These are phyloP conservation scores for Syrrhaptes paradoxus DNA, from an alignment of 2,113 vertebrate species.

Conservation along the genomic window DNA sequence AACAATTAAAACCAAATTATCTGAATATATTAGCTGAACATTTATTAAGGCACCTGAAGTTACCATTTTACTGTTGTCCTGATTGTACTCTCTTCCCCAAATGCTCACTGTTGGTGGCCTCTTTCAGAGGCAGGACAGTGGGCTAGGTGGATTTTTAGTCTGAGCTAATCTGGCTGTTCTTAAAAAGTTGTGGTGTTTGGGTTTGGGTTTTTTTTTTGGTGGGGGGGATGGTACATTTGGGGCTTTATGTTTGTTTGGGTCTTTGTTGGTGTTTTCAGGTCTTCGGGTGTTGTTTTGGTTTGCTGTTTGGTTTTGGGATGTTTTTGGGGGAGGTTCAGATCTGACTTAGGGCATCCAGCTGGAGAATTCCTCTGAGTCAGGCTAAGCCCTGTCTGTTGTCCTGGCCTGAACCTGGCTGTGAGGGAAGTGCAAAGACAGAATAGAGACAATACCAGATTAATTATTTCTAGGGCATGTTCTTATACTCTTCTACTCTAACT, in stretches of 20 bases:
- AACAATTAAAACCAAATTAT: not conserved
- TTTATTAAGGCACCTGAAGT: not conserved
- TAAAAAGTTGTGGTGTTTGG: not conserved
- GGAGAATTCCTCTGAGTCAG: not conserved
- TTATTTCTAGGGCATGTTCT: constrained; percentile 1
- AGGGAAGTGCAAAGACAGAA: constrained; percentile 6
- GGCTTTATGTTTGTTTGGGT: not conserved
- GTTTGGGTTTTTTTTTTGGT: not conserved
- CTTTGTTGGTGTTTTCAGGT: too few species aligned
- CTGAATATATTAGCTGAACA: not conserved
- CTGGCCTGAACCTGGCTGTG: not conserved
- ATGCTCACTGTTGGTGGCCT: not conserved
- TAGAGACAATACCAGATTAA: constrained; percentile 21
- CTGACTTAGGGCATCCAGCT: not conserved
- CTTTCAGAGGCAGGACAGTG: not conserved
- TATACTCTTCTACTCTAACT: not conserved
- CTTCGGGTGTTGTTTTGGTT: not conserved
- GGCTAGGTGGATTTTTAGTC: not conserved
- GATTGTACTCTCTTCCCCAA: not conserved
- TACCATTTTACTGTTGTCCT: not conserved
- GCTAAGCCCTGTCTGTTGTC: constrained; percentile 38
- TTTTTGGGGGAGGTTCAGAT: not conserved
- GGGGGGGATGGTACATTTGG: not conserved
- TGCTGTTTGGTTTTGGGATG: not conserved
- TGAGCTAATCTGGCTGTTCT: not conserved